phyloP scores from a whole-genome alignment of 2,113 vertebrate species.

The Castor canadensis region DNA sequence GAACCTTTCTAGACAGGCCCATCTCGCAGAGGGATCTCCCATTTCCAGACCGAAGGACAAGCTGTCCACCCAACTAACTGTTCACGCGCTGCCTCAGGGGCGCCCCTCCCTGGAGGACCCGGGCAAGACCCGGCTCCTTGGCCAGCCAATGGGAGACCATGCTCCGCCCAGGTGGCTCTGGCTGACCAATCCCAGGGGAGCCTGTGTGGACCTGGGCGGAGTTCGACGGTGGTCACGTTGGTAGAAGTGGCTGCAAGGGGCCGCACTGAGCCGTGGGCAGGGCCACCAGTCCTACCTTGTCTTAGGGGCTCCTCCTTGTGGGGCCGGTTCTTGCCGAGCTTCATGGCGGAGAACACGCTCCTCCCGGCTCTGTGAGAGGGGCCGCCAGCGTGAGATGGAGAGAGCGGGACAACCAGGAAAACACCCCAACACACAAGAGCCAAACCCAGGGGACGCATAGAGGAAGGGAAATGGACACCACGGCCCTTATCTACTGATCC shows the following conservation, averaged over 20 bases:
- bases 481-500: background rate
- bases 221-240: fast-evolving
- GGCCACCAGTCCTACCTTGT: conserved; percentile 43
- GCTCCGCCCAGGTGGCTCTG: background rate
- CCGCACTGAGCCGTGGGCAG: fast-evolving
- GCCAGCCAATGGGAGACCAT: background rate
- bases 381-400: background rate
- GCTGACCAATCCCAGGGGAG: background rate
- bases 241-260: fast-evolving
- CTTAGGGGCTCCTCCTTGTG: conserved; percentile 76
- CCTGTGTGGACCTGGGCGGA: background rate
- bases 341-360: conserved; percentile 79
- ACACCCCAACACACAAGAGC: background rate
- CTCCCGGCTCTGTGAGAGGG: conserved; percentile 72
- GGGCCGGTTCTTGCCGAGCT: conserved; percentile 72
- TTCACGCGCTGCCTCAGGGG: fast-evolving
- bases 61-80: too few relatives aligned
- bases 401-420: background rate
- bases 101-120: too few relatives aligned
- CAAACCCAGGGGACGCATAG: background rate
- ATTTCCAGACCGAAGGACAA: fast-evolving
- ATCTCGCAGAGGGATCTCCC: fast-evolving
- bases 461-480: background rate
- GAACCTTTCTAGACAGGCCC: too few relatives aligned
- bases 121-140: background rate